Evolutionary conservation across 2,888 invertebrate genomes (phyloP).

Genomic region (Sinotaia quadrata): DNA sequence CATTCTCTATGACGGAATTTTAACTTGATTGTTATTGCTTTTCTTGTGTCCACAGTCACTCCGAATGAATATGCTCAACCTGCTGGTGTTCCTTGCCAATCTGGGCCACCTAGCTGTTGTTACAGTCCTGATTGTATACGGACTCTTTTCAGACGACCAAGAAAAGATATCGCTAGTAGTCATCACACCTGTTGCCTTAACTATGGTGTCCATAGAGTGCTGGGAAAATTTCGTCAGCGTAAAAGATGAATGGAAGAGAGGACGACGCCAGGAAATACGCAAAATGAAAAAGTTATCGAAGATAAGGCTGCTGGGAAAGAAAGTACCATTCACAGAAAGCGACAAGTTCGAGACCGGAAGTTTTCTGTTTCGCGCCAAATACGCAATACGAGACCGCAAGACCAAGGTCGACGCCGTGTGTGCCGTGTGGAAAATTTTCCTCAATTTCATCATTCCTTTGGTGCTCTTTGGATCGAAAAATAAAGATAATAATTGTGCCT

Average conservation of each 20-base stretch:
- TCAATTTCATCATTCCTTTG: slow-evolving; percentile 45
- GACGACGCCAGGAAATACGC: not conserved
- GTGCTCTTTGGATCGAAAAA: slow-evolving; percentile 42
- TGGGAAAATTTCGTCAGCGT: slow-evolving; percentile 95
- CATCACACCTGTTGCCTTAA: slow-evolving; percentile 83
- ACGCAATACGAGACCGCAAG: slow-evolving; percentile 12
- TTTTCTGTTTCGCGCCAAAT: slow-evolving; percentile 14
- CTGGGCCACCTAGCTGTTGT: slow-evolving; percentile 10
- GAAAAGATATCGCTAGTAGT: slow-evolving; percentile 75
- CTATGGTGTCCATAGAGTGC: slow-evolving; percentile 93
- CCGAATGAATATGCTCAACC: slow-evolving; percentile 32
- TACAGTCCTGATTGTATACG: not conserved
- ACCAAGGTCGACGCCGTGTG: slow-evolving; percentile 29
- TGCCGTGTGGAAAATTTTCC: slow-evolving; percentile 49
- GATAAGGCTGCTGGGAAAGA: not conserved
- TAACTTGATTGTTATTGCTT: no score
- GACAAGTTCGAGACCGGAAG: slow-evolving; percentile 5
- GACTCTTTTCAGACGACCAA: slow-evolving; percentile 7
- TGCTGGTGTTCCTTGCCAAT: slow-evolving; percentile 41
- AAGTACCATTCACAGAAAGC: not conserved
- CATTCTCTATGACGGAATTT: no score
- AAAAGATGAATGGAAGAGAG: slow-evolving; percentile 6
- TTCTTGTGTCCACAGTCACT: slow-evolving; percentile 2
- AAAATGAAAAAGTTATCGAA: not conserved
- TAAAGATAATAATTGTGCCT: slow-evolving; percentile 34